Evolutionary conservation across 2,797 vertebrate species (phyloP).

Genomic region (Chanos chanos): DNA sequence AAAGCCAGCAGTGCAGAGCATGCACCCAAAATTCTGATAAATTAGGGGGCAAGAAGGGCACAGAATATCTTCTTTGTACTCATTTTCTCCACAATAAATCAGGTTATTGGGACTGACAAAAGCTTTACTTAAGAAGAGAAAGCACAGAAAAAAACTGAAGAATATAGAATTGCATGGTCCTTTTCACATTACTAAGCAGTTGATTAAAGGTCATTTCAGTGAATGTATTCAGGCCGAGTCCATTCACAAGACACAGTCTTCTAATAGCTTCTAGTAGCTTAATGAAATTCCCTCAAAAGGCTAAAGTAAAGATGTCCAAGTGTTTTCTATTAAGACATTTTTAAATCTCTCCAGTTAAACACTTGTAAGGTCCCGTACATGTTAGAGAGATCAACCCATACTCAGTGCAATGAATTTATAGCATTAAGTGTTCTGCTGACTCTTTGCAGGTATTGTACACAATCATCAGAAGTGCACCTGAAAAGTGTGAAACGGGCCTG

Average conservation of each 20-base stretch:
- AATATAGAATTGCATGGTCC: constrained; percentile 25
- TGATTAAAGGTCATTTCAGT: constrained; percentile 34
- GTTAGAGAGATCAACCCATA: no score
- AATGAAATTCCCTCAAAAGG: no score
- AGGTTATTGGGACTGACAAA: constrained; percentile 37
- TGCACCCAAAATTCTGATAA: constrained; percentile 22
- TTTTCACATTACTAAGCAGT: constrained; percentile 26
- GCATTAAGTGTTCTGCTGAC: no score
- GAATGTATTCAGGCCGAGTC: no score
- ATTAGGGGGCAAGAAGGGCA: constrained; percentile 38
- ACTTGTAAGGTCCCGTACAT: no score
- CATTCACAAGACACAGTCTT: constrained; percentile 14
- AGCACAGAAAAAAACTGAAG: constrained; percentile 8
- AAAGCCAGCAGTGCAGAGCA: constrained; percentile 21
- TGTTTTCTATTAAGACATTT: no score
- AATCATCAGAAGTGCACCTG: no score
- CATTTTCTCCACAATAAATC: constrained; percentile 39
- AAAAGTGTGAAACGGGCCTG: no score
- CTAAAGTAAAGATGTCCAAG: no score
- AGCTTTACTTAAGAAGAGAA: constrained; percentile 22
- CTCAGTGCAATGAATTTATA: no score
- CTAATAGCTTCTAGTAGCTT: neutral
- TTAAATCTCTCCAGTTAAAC: no score
- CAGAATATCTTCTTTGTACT: constrained; percentile 41
- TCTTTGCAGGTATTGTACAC: no score